Percentiles rank a stretch among this genome's conserved stretches.
Evolutionary conservation across 1,140 invertebrate genomes (phyloP).

Genomic region (Drosophila novamexicana): DNA sequence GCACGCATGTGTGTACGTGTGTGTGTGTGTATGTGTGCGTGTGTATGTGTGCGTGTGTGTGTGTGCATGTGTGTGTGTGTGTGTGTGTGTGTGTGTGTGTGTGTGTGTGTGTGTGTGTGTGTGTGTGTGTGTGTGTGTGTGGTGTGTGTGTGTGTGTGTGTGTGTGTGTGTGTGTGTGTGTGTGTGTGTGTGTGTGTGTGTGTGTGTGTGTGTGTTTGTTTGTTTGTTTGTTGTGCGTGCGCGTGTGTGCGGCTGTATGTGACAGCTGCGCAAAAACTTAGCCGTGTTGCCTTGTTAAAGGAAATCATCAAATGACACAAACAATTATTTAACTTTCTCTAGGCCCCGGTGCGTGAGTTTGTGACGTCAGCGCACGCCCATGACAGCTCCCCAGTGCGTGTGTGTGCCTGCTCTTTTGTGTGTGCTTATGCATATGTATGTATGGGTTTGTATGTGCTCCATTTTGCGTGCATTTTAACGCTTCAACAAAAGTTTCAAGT

Average conservation of each 20-base stretch:
- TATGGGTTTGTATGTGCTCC: slow-evolving; percentile 13
- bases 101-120: slow-evolving; percentile 25
- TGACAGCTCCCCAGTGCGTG: slow-evolving; percentile 45
- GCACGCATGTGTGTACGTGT: slow-evolving; percentile 3
- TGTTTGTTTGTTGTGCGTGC: slow-evolving; percentile 26
- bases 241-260: slow-evolving; percentile 39
- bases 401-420: slow-evolving; percentile 4
- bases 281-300: slow-evolving; percentile 62
- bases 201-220: slow-evolving; percentile 17
- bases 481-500: slow-evolving; percentile 56
- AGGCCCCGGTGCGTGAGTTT: slow-evolving; percentile 65
- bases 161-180: slow-evolving; percentile 18
- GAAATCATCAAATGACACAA: slow-evolving; percentile 83
- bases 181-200: slow-evolving; percentile 19
- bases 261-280: slow-evolving; percentile 75
- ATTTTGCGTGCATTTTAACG: slow-evolving; percentile 59
- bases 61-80: slow-evolving; percentile 19
- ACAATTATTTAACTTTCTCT: slow-evolving; percentile 82
- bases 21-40: not conserved
- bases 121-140: slow-evolving; percentile 23
- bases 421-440: slow-evolving; percentile 8
- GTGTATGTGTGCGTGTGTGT: slow-evolving; percentile 18
- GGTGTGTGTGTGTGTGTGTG: too few relatives aligned
- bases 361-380: slow-evolving; percentile 60
- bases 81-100: slow-evolving; percentile 20